phyloP scores from a whole-genome alignment of 2,113 vertebrate species.

The Globicephala melas region DNA sequence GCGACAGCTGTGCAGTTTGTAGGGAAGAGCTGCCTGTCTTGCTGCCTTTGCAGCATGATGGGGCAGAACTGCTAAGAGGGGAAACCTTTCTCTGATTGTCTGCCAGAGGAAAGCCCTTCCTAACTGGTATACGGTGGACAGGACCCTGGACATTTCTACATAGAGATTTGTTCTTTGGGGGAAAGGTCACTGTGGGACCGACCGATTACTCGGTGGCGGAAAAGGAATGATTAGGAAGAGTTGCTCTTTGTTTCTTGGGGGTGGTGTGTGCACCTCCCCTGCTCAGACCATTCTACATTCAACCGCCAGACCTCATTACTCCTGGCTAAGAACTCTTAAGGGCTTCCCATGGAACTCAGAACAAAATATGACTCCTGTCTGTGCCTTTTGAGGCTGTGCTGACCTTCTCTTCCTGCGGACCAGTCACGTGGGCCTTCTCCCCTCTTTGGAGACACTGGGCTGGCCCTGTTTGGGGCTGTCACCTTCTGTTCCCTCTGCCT shows the following conservation, averaged over 20 bases:
- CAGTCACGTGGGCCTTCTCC: background rate
- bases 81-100: background rate
- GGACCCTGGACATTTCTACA: background rate
- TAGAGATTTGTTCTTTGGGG: background rate
- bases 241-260: background rate
- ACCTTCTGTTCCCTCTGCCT: background rate
- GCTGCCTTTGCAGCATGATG: background rate
- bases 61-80: background rate
- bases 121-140: background rate
- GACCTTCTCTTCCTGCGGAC: background rate
- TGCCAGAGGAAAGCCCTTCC: background rate
- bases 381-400: background rate
- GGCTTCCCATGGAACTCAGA: background rate
- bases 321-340: background rate
- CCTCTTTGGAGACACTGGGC: background rate
- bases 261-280: background rate
- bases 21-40: background rate
- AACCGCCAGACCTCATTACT: background rate
- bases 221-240: background rate
- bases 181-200: background rate
- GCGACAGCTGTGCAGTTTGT: background rate
- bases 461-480: background rate
- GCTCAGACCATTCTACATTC: background rate
- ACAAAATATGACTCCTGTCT: background rate
- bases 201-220: no score